Evolutionary conservation across 2,113 vertebrate species (phyloP).

Genomic region (Orycteropus afer): DNA sequence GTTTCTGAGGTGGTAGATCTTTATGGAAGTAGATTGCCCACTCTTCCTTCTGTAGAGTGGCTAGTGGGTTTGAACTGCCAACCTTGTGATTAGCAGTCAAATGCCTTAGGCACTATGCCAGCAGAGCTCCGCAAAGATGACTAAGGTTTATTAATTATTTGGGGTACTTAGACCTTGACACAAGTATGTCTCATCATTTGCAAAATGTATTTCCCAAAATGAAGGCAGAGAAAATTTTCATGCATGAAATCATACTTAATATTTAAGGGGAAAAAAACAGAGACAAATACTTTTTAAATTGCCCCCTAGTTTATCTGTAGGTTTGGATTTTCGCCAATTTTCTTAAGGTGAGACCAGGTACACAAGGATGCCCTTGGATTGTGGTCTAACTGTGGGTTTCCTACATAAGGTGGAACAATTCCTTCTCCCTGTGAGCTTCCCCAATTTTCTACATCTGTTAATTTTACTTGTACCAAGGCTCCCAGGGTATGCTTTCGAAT

Average conservation of each 20-base stretch:
- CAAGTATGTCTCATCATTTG: neutral
- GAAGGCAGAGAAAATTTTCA: neutral
- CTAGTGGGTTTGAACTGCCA: too few relatives aligned
- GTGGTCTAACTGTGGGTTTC: neutral
- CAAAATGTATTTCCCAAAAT: neutral
- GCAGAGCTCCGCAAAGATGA: neutral
- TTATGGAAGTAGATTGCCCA: too few relatives aligned
- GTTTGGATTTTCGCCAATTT: neutral
- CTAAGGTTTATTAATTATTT: neutral
- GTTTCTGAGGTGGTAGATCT: too few relatives aligned
- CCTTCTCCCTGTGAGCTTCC: neutral
- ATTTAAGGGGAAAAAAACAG: neutral
- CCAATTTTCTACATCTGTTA: neutral
- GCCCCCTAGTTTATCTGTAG: neutral
- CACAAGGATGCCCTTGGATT: accelerated
- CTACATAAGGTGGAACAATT: accelerated
- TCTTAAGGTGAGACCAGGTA: too few relatives aligned
- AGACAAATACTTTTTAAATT: neutral
- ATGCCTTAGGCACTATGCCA: too few relatives aligned
- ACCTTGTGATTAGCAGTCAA: too few relatives aligned
- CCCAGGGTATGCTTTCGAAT: accelerated
- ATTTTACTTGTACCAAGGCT: too few relatives aligned
- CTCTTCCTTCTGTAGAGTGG: too few relatives aligned
- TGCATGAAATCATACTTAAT: neutral
- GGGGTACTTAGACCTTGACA: neutral